These are phyloP conservation scores for Empidonax alnorum DNA, from an alignment of 2,113 vertebrate species.

Conservation along the genomic window DNA sequence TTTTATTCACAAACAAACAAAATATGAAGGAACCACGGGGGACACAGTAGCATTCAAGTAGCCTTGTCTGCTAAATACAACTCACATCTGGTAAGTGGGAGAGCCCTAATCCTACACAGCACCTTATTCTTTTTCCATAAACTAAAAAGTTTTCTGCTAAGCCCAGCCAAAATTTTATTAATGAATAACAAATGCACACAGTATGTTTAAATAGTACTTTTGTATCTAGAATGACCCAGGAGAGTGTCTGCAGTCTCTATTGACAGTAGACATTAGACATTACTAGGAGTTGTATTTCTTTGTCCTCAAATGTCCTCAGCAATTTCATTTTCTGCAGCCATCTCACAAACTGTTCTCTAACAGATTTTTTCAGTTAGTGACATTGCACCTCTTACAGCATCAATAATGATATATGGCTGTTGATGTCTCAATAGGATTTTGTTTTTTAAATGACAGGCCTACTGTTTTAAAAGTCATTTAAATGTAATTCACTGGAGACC, in stretches of 20 bases:
- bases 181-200: not conserved
- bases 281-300: not conserved
- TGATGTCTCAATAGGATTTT: not conserved
- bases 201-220: not conserved
- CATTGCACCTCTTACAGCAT: not conserved
- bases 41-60: not conserved
- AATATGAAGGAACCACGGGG: not conserved
- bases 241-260: not conserved
- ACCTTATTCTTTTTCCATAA: not conserved
- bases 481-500: not conserved
- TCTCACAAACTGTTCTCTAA: not conserved
- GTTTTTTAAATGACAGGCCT: not conserved
- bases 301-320: not conserved
- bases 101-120: not conserved
- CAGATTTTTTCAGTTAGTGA: not conserved
- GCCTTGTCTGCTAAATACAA: not conserved
- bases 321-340: not conserved
- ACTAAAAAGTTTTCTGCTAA: not conserved
- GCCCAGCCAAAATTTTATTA: not conserved
- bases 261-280: not conserved
- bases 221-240: not conserved
- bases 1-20: not conserved
- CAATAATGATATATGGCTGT: not conserved
- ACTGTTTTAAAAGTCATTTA: not conserved
- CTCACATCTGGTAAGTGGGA: not conserved